A percentile compares a stretch with the other conserved stretches of the same genome.
Evolutionary conservation across 2,888 invertebrate species (phyloP).

Genomic region (Noctua comes): DNA sequence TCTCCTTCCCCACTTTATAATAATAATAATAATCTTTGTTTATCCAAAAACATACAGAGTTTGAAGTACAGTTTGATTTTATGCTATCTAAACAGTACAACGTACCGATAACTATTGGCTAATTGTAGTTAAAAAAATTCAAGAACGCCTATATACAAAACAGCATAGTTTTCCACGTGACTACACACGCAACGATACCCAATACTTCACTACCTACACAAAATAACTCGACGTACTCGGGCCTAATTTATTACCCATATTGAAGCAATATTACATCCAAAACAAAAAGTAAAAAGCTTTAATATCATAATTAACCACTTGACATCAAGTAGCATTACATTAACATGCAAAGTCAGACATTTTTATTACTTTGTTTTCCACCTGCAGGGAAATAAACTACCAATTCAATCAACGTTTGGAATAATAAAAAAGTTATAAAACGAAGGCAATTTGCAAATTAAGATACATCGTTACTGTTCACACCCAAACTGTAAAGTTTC

Average conservation of each 20-base stretch:
- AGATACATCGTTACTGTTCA: constrained; percentile 36
- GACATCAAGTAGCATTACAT: constrained; percentile 41
- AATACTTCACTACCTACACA: constrained; percentile 24
- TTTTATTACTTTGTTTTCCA: constrained; percentile 55
- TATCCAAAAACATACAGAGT: too few relatives aligned
- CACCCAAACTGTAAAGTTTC: constrained; percentile 48
- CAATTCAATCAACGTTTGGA: constrained; percentile 54
- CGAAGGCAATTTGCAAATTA: constrained; percentile 54
- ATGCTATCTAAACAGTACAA: neutral
- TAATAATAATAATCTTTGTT: too few relatives aligned
- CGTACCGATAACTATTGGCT: neutral
- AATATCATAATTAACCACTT: constrained; percentile 26
- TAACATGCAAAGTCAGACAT: constrained; percentile 25
- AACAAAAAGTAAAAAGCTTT: constrained; percentile 13
- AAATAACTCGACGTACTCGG: constrained; percentile 29
- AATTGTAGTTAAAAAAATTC: neutral
- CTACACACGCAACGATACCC: neutral
- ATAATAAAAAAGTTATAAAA: constrained; percentile 56
- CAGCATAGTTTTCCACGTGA: neutral
- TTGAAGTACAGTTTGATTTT: too few relatives aligned
- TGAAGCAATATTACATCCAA: neutral
- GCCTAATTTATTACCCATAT: constrained; percentile 27
- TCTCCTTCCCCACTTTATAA: too few relatives aligned
- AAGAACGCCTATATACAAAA: neutral
- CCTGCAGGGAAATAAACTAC: constrained; percentile 35